Percentiles rank a stretch among this genome's conserved stretches.
These are phyloP conservation scores for Argentina silus DNA, from an alignment of 2,797 vertebrate genomes.

Conservation along the genomic window DNA sequence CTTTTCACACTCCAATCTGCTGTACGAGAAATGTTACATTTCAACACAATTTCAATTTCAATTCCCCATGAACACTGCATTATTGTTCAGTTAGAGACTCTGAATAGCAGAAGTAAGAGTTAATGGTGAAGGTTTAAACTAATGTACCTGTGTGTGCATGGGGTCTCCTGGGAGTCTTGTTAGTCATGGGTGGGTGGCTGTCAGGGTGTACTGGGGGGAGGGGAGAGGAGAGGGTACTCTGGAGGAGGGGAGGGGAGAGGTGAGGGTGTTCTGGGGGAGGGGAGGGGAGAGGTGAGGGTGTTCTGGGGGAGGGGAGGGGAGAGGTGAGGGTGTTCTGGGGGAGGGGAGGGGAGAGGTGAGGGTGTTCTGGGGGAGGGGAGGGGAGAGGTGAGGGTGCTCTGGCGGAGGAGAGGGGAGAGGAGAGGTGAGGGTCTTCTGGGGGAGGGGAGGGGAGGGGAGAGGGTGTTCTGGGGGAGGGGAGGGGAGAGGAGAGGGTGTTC, in stretches of 20 bases:
- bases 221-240: not conserved
- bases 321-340: not conserved
- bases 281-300: not conserved
- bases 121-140: constrained; percentile 2
- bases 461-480: not conserved
- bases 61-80: not conserved
- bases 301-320: not conserved
- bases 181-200: constrained; percentile 36
- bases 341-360: not conserved
- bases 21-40: not conserved
- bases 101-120: constrained; percentile 20
- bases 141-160: not conserved
- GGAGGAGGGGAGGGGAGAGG: not conserved
- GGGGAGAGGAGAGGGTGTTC: no score
- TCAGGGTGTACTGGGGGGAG: not conserved
- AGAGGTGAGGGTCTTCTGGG: no score
- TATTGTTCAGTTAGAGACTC: not conserved
- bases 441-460: not conserved
- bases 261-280: not conserved
- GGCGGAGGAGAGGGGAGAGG: no score
- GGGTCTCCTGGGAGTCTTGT: constrained; percentile 28
- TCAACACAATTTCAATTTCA: not conserved
- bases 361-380: no score
- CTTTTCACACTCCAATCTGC: not conserved
- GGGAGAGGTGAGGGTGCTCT: no score